Conservation (phyloP, 64 coral and sea anemone species). For the Stichodactyla helianthus region DNA sequence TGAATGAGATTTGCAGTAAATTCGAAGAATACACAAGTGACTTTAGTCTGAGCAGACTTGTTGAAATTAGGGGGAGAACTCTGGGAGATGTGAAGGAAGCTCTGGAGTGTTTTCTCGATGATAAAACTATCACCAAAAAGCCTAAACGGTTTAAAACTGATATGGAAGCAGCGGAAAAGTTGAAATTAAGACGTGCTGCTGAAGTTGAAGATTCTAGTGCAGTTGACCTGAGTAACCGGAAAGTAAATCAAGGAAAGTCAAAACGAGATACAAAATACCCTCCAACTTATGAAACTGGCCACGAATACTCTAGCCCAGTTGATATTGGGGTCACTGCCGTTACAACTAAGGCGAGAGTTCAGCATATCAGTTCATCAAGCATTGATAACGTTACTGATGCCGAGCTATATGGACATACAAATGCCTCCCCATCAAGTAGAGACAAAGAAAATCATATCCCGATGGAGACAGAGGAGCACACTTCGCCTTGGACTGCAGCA, state of each 20-base stretch:
- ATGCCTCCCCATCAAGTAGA: background rate
- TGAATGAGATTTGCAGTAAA: background rate
- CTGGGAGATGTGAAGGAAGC: background rate
- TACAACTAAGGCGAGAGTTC: background rate
- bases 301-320: background rate
- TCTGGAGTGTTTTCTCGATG: background rate
- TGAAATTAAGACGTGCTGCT: background rate
- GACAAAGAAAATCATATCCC: background rate
- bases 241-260: background rate
- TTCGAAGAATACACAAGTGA: background rate
- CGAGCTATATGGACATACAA: background rate
- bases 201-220: background rate
- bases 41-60: background rate
- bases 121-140: background rate
- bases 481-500: background rate
- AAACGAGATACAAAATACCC: slow-evolving; percentile 3
- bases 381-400: background rate
- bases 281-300: background rate
- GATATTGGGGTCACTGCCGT: background rate
- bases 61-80: background rate
- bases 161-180: background rate
- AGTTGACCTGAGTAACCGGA: background rate
- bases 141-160: background rate
- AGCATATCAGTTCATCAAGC: background rate
- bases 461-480: background rate